Percentiles rank a stretch among this genome's conserved stretches.
phyloP scores from a whole-genome alignment of 2,797 vertebrate genomes.

The Neosilurus hyrtlii region DNA sequence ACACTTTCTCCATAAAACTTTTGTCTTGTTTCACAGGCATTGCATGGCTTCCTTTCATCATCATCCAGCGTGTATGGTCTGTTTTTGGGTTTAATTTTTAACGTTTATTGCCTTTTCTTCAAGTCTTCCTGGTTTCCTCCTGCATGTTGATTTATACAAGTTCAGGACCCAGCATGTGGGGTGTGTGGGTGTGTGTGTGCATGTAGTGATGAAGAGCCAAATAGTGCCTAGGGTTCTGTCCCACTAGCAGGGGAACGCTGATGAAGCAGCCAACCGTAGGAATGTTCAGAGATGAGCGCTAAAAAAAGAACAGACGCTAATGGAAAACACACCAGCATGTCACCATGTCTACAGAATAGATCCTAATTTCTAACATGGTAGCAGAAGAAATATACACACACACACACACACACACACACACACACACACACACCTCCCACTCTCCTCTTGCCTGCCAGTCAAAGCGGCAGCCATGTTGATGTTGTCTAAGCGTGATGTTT shows the following conservation, averaged over 20 bases:
- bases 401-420: constrained; percentile 6
- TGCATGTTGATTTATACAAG: constrained; percentile 39
- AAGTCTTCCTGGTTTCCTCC: neutral
- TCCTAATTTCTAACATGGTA: neutral
- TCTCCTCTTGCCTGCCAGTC: constrained; percentile 31
- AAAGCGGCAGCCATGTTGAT: constrained; percentile 9
- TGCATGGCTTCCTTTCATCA: neutral
- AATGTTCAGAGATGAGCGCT: constrained; percentile 33
- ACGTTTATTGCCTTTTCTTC: neutral
- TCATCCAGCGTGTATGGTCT: too few relatives aligned
- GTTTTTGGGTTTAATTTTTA: neutral
- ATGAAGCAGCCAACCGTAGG: constrained; percentile 49
- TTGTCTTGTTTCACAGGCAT: neutral
- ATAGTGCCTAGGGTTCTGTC: constrained; percentile 37
- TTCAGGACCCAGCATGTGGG: constrained; percentile 37
- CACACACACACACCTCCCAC: neutral
- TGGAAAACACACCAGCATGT: constrained; percentile 30
- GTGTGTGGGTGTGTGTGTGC: too few relatives aligned
- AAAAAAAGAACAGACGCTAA: constrained; percentile 35
- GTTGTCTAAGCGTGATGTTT: constrained; percentile 10
- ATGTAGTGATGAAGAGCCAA: constrained; percentile 45
- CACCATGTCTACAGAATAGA: neutral
- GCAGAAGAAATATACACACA: neutral
- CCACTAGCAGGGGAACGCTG: constrained; percentile 50
- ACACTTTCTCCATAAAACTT: neutral